Conservation (phyloP, 1,140 invertebrate species). For the Caenorhabditis latens region DNA sequence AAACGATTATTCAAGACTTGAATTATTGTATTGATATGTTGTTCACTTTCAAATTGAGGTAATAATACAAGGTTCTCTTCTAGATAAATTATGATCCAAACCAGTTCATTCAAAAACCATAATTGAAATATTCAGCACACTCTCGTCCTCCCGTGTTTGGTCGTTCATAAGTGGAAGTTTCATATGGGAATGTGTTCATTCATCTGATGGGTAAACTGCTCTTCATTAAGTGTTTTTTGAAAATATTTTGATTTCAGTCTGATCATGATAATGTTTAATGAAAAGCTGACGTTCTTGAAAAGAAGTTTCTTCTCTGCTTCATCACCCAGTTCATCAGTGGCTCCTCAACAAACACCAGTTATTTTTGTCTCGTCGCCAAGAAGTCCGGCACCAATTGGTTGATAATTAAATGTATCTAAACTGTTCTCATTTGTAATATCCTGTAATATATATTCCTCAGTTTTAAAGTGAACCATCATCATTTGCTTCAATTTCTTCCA, state of each 20-base stretch:
- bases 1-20: constrained; percentile 10
- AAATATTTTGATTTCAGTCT: not conserved
- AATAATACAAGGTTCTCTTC: too few relatives aligned
- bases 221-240: not conserved
- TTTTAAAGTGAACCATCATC: too few relatives aligned
- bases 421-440: too few relatives aligned
- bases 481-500: too few relatives aligned
- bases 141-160: not conserved
- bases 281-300: not conserved
- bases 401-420: too few relatives aligned
- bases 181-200: constrained; percentile 15
- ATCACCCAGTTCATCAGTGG: not conserved
- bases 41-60: constrained; percentile 11
- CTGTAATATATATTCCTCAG: too few relatives aligned
- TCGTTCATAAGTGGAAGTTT: constrained; percentile 2
- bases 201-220: not conserved
- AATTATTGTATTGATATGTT: not conserved
- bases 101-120: not conserved
- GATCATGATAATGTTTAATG: constrained; percentile 26
- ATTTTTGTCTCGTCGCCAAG: not conserved
- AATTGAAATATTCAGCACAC: not conserved
- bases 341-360: not conserved
- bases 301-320: not conserved
- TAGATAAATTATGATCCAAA: not conserved
- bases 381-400: not conserved